Evolutionary conservation across 2,113 vertebrate genomes (phyloP), one percentile per base, ranked within the genome.

Genomic region (Chionodraco myersi): DNA sequence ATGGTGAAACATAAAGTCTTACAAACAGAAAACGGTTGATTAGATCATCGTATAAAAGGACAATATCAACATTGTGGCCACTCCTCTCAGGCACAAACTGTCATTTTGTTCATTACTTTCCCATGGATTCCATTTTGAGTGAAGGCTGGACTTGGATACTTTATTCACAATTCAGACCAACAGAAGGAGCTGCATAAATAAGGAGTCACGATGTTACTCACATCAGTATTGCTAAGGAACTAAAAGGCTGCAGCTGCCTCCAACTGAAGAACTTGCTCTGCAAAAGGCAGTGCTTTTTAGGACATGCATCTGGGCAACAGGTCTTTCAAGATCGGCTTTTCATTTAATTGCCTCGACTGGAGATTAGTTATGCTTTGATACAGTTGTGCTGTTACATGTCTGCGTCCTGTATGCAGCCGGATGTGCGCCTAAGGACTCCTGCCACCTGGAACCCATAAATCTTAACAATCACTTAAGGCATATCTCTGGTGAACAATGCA

Each of bases 361-460:
- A 47, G 65, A 70, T 36, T 45, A 69, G 49, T 36, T 63, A 45
- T 2, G 23, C 56, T 81, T 75, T 82, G 79, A 75, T 78, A 45
- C 4, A 63, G 68, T 72, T 45, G 8, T 79, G 83, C 68, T 81
- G 71, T 72, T 78, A 77, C 86, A 82, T 57, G 66, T 67, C 79
- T 52, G n/a, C 45, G 75, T 63, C 51, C 75, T 85, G 69, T 16
- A 86, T 65, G 82, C 79, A 51, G 72, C 47, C 45, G 21, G 64
- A 81, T 78, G 62, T 68, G 60, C 67, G 60, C 67, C 87, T 78
- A 48, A 56, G 83, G 57, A 61, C 21, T 30, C 47, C 23, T 61
- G 70, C 56, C 70, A 77, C 81, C 70, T 79, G 78, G 67, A 84
- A 75, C 36, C 54, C 47, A 51, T 78, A 86, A 74, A 45, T 59